Base-by-base conservation (phyloP, 2,797 vertebrate species). In the Anabas testudineus region DNA sequence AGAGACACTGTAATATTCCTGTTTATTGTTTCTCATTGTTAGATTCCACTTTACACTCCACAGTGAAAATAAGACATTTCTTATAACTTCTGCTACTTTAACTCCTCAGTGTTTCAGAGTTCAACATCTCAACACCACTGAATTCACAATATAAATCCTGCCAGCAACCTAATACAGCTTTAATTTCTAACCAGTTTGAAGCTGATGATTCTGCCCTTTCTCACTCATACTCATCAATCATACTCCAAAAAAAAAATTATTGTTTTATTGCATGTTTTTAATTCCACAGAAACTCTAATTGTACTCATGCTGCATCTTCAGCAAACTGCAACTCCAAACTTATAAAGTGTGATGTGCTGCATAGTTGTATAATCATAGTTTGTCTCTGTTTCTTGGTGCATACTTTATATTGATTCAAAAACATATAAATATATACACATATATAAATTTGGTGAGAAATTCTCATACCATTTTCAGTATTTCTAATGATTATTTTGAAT, bases 211-310 rank as follows among this genome's bases (percentile, higher is more conserved):
- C 51, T 69, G 69, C 79, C 34, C 58, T 74, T 72, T 74, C 60
- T 82, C 71, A 66, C 78, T 82, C 86, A 82, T 80, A 21, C 32
- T 70, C 88, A 87, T 85, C 71, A 56, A 30, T 70, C 82, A 76
- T 82, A 61, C 37, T 65, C 30, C 36, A 75, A 69, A 57, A 65
- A 56, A 36, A 30, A 6, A 34, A 57, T 48, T 81, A 78, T 83
- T 82, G 52, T 84, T n/a, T 36, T 65, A 47, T 75, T 80, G 88
- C 87, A 89, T 84, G 86, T 71, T 80, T 83, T 74, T 56, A n/a
- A 32, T 57, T 70, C 47, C 63, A 74, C 62, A 81, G 65, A 80
- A 49, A 67, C 53, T 71, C 70, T 15, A 65, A 68, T 54, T 75
- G 47, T 64, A 69, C 81, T 81, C 78, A 82, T 63, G 53, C 81